Conservation (phyloP, 2,888 invertebrate genomes). For the Cabera pusaria region DNA sequence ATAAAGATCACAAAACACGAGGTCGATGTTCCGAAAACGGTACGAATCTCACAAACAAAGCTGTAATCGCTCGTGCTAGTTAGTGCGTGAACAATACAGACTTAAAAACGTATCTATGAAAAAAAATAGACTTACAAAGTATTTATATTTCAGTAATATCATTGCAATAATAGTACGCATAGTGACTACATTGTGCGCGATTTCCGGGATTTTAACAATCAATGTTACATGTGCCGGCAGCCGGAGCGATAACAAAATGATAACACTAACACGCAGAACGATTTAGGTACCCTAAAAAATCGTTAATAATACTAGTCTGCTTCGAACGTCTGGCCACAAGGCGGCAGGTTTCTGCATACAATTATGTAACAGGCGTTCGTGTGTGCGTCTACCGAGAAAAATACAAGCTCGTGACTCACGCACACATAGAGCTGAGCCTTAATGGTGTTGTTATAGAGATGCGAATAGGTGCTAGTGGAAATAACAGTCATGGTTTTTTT, state of each 20-base stretch:
- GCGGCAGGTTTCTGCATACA: constrained; percentile 36
- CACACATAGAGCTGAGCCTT: constrained; percentile 36
- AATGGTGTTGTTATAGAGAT: constrained; percentile 42
- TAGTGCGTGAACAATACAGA: constrained; percentile 24
- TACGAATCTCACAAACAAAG: constrained; percentile 29
- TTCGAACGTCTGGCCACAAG: constrained; percentile 26
- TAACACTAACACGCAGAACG: constrained; percentile 15
- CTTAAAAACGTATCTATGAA: constrained; percentile 4
- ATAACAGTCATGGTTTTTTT: constrained; percentile 38
- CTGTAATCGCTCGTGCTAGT: constrained; percentile 28
- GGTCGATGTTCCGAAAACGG: constrained; percentile 51
- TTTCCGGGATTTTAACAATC: constrained; percentile 24
- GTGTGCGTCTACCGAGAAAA: constrained; percentile 41
- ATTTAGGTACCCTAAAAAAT: constrained; percentile 29
- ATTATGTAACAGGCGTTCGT: constrained; percentile 37
- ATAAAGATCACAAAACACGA: constrained; percentile 41
- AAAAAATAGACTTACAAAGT: no score
- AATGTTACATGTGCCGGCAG: constrained; percentile 8
- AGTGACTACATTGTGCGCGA: constrained; percentile 4
- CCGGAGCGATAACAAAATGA: constrained; percentile 20
- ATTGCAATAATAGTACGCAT: constrained; percentile 8
- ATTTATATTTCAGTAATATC: no score
- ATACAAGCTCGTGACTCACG: constrained; percentile 48
- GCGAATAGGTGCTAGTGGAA: constrained; percentile 42
- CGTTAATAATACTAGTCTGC: constrained; percentile 30